phyloP scores from a whole-genome alignment of 1,140 invertebrate genomes.

The Platyscapa corneri region DNA sequence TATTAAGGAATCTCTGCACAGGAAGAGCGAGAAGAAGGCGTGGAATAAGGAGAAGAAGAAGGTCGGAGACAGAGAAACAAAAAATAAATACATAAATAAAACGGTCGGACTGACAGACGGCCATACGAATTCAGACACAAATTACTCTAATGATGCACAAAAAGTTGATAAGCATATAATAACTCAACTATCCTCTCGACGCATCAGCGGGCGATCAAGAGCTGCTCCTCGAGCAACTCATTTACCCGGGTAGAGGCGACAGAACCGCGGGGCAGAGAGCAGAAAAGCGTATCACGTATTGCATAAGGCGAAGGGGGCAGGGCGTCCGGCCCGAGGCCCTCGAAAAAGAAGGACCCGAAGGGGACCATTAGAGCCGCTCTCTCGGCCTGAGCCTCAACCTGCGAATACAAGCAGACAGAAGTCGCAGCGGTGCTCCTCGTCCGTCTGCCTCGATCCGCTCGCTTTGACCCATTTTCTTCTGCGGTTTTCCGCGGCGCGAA shows the following conservation, averaged over 20 bases:
- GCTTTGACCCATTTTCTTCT: conserved; percentile 34
- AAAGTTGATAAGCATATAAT: background rate
- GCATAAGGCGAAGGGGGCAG: too few species aligned
- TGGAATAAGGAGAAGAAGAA: too few species aligned
- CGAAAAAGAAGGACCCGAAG: too few species aligned
- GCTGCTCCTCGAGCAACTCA: background rate
- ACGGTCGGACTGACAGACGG: background rate
- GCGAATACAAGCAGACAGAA: too few species aligned
- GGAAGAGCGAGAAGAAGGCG: background rate
- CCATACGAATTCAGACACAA: background rate
- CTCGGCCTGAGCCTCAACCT: too few species aligned
- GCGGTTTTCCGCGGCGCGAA: conserved; percentile 34
- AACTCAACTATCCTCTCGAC: background rate
- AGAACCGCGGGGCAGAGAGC: background rate
- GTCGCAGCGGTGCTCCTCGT: background rate
- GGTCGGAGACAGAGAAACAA: too few species aligned
- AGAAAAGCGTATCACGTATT: background rate
- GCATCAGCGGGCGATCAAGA: background rate
- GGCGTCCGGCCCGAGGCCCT: too few species aligned
- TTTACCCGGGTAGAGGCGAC: background rate
- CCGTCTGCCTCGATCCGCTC: background rate
- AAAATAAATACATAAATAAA: too few species aligned
- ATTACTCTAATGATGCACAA: background rate
- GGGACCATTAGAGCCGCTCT: too few species aligned
- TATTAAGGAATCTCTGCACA: background rate